A percentile compares a stretch with the other conserved stretches of the same genome.
Evolutionary conservation across 1,140 invertebrate genomes (phyloP).

Genomic region (Zaprionus davidi): DNA sequence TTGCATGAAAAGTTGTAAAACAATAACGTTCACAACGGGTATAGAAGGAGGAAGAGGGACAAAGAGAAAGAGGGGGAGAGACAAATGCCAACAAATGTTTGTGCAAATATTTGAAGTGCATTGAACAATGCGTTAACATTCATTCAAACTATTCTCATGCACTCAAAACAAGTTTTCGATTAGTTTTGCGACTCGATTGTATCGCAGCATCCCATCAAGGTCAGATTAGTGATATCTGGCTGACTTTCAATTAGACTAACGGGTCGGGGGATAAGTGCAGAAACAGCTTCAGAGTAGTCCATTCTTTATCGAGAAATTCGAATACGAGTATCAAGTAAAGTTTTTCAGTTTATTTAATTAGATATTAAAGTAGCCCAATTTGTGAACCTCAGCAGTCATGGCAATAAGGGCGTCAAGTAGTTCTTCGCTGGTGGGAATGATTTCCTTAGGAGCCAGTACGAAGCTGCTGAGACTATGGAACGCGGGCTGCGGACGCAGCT

Average conservation of each 20-base stretch:
- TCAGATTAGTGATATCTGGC: neutral
- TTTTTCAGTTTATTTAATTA: neutral
- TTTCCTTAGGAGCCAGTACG: neutral
- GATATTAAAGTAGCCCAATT: neutral
- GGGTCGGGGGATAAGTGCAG: conserved; percentile 1
- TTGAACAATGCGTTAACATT: conserved; percentile 59
- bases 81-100: conserved; percentile 60
- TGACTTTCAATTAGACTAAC: conserved; percentile 19
- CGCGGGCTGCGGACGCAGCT: neutral
- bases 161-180: conserved; percentile 25
- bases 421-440: neutral
- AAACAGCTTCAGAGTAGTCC: no score
- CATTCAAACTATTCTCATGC: conserved; percentile 60
- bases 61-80: neutral
- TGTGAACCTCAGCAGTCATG: neutral
- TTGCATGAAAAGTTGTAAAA: conserved; percentile 70
- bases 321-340: neutral
- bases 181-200: conserved; percentile 7
- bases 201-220: neutral
- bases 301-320: no score
- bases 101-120: conserved; percentile 70
- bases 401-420: neutral
- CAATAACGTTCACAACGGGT: conserved; percentile 65
- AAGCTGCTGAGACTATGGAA: fast-evolving
- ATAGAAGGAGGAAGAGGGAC: conserved; percentile 14